phyloP scores from a whole-genome alignment of 2,113 vertebrate species.

The Semnornis frantzii region DNA sequence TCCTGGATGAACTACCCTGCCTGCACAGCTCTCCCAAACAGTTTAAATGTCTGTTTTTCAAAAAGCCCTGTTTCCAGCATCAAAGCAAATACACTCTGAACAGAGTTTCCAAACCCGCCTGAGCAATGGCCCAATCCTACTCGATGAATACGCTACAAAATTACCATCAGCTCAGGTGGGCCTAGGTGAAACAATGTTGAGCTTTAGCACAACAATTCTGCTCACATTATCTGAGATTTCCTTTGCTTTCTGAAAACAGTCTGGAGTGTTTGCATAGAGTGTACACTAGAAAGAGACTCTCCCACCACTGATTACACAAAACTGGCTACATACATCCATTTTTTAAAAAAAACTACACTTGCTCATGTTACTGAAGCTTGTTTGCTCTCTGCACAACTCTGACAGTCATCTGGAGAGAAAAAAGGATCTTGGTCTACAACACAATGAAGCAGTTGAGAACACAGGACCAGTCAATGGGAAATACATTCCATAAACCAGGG shows the following conservation, averaged over 20 bases:
- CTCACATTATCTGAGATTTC: not conserved
- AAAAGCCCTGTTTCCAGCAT: not conserved
- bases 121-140: not conserved
- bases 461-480: not conserved
- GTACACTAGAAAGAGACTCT: not conserved
- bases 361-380: not conserved
- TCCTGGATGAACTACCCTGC: not conserved
- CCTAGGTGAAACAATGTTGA: not conserved
- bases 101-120: not conserved
- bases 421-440: not conserved
- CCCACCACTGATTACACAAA: not conserved
- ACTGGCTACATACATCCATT: not conserved
- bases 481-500: not conserved
- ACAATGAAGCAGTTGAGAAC: not conserved
- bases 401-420: not conserved
- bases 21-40: not conserved
- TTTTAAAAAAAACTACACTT: not conserved
- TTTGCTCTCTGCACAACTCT: not conserved
- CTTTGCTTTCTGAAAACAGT: not conserved
- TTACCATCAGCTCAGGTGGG: accelerated
- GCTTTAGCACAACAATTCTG: not conserved
- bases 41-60: not conserved
- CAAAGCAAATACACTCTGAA: not conserved
- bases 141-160: not conserved
- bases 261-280: not conserved